Evolutionary conservation across 2,888 invertebrate genomes (phyloP).

Genomic region (Tetanocera ferruginea): DNA sequence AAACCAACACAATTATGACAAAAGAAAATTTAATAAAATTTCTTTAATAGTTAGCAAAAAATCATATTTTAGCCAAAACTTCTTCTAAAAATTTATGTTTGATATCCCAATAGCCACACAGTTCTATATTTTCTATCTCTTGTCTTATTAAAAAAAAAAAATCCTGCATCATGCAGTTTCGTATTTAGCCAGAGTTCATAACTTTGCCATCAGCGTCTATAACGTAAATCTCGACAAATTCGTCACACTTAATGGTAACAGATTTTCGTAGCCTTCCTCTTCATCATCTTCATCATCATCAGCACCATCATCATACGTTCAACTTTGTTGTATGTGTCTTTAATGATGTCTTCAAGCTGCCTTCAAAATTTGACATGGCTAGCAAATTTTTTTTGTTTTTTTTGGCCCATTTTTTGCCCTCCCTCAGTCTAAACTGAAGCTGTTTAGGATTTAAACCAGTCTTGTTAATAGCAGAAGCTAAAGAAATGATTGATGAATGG

Average conservation of each 20-base stretch:
- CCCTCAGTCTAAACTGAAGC: not conserved
- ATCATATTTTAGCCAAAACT: not conserved
- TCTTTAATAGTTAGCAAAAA: not conserved
- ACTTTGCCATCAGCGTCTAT: not conserved
- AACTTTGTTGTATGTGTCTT: not conserved
- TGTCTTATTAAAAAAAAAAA: not conserved
- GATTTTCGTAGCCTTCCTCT: not conserved
- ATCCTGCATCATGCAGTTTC: not conserved
- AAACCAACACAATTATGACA: not conserved
- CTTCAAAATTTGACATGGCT: too few species aligned
- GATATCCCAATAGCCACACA: not conserved
- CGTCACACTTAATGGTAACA: conserved; percentile 16
- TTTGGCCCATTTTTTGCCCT: not conserved
- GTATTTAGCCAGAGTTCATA: not conserved
- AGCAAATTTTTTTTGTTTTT: not conserved
- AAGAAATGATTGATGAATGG: conserved; percentile 21
- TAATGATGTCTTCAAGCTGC: not conserved
- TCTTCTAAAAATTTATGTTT: not conserved
- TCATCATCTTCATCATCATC: not conserved
- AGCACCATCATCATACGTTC: not conserved
- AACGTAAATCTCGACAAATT: not conserved
- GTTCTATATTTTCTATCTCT: not conserved
- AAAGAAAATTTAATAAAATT: not conserved
- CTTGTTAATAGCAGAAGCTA: not conserved
- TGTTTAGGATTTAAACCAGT: not conserved